These are phyloP conservation scores for Icerya purchasi DNA, from an alignment of 2,888 invertebrate species.

Conservation along the genomic window DNA sequence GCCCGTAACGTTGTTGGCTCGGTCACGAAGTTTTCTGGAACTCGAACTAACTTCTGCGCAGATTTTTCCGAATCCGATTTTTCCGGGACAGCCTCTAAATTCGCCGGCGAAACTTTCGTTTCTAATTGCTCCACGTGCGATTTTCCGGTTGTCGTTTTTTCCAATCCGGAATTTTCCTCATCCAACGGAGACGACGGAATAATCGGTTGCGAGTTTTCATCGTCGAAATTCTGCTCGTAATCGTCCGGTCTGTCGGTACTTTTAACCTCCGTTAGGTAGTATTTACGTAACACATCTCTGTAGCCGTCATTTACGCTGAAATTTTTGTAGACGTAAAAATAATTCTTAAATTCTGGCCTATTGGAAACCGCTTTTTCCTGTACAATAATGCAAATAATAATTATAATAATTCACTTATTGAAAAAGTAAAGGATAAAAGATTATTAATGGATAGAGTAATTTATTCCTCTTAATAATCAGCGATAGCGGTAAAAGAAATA, in stretches of 20 bases:
- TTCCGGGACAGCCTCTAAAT: not conserved
- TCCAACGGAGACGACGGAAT: not conserved
- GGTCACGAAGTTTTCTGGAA: too few relatives aligned
- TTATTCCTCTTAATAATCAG: too few relatives aligned
- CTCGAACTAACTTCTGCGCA: too few relatives aligned
- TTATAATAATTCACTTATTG: not conserved
- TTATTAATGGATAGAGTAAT: too few relatives aligned
- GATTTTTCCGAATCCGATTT: too few relatives aligned
- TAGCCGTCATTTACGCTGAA: conserved; percentile 37
- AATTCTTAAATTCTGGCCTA: conserved; percentile 39
- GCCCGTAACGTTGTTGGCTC: too few relatives aligned
- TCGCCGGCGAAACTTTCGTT: not conserved
- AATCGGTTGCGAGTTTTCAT: not conserved
- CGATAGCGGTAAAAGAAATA: too few relatives aligned
- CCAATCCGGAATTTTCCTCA: not conserved
- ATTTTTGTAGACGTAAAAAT: conserved; percentile 44
- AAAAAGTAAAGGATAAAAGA: too few relatives aligned
- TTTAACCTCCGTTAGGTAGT: conserved; percentile 39
- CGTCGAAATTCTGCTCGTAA: conserved; percentile 17
- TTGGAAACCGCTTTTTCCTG: conserved; percentile 22
- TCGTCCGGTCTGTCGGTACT: conserved; percentile 28
- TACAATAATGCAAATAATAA: not conserved
- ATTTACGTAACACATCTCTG: conserved; percentile 33
- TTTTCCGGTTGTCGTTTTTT: too few relatives aligned
- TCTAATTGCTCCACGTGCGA: not conserved